Conservation (phyloP, 2,797 vertebrate genomes). For the Stomatorhinus walkeri region DNA sequence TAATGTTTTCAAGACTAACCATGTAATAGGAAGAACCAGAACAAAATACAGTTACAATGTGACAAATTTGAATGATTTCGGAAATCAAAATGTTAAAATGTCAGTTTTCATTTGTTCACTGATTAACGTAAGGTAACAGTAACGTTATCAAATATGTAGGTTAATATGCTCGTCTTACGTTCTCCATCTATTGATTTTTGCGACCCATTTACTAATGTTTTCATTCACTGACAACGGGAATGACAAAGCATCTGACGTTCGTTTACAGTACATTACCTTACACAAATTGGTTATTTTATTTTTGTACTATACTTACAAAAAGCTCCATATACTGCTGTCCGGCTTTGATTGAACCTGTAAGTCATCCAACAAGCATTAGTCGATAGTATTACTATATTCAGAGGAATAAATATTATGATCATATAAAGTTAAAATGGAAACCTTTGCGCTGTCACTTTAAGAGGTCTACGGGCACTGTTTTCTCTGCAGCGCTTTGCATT, state of each 20-base stretch:
- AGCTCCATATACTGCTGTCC: background rate
- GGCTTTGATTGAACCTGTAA: background rate
- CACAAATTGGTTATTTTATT: background rate
- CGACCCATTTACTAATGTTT: background rate
- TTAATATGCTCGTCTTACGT: background rate
- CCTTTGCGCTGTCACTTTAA: background rate
- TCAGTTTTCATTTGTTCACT: background rate
- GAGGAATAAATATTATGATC: background rate
- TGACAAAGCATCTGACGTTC: background rate
- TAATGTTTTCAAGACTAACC: background rate
- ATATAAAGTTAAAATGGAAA: background rate
- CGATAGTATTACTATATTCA: background rate
- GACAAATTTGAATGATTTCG: background rate
- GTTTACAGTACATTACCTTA: background rate
- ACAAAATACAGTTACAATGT: background rate
- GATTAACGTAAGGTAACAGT: background rate
- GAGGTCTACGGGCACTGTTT: background rate
- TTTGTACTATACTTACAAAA: background rate
- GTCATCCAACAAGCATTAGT: background rate
- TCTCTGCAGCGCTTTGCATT: background rate
- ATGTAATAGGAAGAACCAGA: background rate
- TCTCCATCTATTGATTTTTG: background rate
- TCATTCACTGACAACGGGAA: background rate
- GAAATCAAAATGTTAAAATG: background rate
- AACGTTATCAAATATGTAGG: background rate